Evolutionary conservation across 2,113 vertebrate genomes (phyloP).

Genomic region (Climacteris rufus): DNA sequence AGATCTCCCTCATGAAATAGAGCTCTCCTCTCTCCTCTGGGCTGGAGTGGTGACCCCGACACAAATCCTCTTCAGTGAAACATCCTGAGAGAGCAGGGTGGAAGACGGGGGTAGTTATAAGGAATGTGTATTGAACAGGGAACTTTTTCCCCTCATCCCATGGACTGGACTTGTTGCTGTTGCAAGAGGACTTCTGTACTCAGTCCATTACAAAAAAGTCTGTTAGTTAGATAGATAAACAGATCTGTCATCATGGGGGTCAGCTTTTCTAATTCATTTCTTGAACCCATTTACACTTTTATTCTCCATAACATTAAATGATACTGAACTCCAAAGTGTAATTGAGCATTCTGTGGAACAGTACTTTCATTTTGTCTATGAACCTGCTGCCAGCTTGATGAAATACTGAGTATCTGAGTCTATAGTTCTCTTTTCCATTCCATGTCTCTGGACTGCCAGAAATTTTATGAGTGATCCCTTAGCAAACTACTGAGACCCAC

Average conservation of each 20-base stretch:
- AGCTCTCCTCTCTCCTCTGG: background rate
- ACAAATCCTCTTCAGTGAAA: background rate
- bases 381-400: background rate
- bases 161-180: background rate
- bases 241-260: background rate
- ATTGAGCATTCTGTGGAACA: background rate
- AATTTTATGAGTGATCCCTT: background rate
- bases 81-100: background rate
- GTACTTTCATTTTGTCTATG: background rate
- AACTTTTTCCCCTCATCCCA: background rate
- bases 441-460: background rate
- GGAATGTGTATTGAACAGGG: background rate
- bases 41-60: background rate
- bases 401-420: background rate
- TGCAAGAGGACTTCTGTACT: background rate
- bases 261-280: background rate
- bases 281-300: background rate
- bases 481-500: background rate
- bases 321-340: background rate
- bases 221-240: background rate
- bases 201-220: background rate
- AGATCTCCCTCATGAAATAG: background rate
- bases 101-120: background rate
- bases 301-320: background rate
- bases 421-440: background rate